Percentiles rank a stretch among this genome's conserved stretches.
These are phyloP conservation scores for Pachypeltis micranthus DNA, from an alignment of 1,140 invertebrate species.

Conservation along the genomic window DNA sequence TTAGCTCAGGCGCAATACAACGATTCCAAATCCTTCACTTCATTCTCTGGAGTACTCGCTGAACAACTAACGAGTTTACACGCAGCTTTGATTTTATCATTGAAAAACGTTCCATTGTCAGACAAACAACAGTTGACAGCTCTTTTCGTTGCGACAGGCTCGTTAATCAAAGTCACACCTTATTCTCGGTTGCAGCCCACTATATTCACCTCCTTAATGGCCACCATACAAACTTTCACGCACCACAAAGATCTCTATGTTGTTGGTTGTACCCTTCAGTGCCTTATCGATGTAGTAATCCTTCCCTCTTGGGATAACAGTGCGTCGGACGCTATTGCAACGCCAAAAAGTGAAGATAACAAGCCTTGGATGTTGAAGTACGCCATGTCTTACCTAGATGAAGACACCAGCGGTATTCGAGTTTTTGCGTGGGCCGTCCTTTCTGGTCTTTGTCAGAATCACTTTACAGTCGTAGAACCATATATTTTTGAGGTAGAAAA, in stretches of 20 bases:
- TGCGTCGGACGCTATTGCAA: neutral
- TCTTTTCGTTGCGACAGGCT: constrained; percentile 7
- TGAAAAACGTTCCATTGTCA: neutral
- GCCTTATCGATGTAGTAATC: neutral
- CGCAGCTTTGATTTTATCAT: neutral
- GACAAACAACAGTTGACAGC: neutral
- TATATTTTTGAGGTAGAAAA: neutral
- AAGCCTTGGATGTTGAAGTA: neutral
- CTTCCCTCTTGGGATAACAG: neutral
- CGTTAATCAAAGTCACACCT: constrained; percentile 17
- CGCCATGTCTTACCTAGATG: neutral
- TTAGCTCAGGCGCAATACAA: constrained; percentile 19
- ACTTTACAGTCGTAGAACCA: neutral
- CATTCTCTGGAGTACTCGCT: constrained; percentile 17
- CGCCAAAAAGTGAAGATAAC: neutral
- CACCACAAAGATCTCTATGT: neutral
- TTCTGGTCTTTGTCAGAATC: neutral
- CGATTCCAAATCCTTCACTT: constrained; percentile 15
- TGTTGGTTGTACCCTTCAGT: neutral
- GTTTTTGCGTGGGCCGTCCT: neutral
- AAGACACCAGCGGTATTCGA: neutral
- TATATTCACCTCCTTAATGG: neutral
- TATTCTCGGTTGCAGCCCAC: constrained; percentile 15
- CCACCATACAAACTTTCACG: neutral
- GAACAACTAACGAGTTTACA: constrained; percentile 16